These are phyloP conservation scores for Leptinotarsa juncta DNA, from an alignment of 2,888 invertebrate species.

Conservation along the genomic window DNA sequence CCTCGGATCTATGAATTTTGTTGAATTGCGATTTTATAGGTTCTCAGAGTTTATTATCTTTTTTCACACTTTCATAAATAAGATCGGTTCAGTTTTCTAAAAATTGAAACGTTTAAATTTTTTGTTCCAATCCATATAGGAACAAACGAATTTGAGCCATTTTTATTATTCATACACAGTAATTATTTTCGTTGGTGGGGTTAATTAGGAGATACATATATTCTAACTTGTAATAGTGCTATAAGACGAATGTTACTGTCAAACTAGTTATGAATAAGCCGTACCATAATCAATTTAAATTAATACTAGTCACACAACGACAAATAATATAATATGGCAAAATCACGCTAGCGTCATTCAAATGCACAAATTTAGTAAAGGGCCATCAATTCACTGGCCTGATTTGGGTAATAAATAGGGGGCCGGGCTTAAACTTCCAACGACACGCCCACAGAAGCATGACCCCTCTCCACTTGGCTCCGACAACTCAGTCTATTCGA, in stretches of 20 bases:
- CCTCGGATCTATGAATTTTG: too few relatives aligned
- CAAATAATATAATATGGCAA: conserved; percentile 62
- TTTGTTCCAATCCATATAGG: too few relatives aligned
- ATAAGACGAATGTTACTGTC: background rate
- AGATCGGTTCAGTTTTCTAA: too few relatives aligned
- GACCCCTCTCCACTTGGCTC: conserved; percentile 52
- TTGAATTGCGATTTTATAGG: too few relatives aligned
- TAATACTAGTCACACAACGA: conserved; percentile 58
- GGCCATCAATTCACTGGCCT: conserved; percentile 57
- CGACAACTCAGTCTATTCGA: conserved; percentile 51
- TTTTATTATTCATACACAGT: too few relatives aligned
- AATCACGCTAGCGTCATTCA: conserved; percentile 58
- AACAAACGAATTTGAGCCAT: too few relatives aligned
- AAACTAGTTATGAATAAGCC: conserved; percentile 28
- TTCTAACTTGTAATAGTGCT: conserved; percentile 31
- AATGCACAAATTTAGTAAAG: conserved; percentile 49
- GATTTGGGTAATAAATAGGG: conserved; percentile 56
- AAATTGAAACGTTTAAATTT: too few relatives aligned
- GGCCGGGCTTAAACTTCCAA: conserved; percentile 49
- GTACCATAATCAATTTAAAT: conserved; percentile 58
- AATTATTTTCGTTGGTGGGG: conserved; percentile 4
- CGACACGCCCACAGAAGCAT: conserved; percentile 52
- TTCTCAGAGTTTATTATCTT: too few relatives aligned
- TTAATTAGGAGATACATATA: conserved; percentile 33
- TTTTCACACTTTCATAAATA: too few relatives aligned